A percentile compares a stretch with the other conserved stretches of the same genome.
Evolutionary conservation across 2,113 vertebrate species (phyloP).

Genomic region (Mungos mungo): DNA sequence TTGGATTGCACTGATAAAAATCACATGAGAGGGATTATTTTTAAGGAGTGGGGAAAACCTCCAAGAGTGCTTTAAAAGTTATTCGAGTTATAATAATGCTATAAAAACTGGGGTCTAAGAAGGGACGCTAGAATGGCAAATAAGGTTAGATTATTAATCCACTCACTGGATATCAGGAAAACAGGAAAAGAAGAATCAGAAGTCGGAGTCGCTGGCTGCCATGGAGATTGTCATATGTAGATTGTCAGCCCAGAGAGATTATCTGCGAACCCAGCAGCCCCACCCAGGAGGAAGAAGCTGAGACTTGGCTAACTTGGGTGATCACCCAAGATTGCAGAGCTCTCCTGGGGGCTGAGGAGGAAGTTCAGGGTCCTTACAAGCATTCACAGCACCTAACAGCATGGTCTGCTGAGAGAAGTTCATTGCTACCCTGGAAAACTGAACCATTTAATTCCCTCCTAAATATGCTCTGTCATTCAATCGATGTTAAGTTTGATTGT

Average conservation of each 20-base stretch:
- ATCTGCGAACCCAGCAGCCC: neutral
- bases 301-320: too few species aligned
- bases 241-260: neutral
- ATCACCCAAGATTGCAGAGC: too few species aligned
- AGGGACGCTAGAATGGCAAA: neutral
- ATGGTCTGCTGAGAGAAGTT: neutral
- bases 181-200: neutral
- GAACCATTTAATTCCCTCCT: neutral
- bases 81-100: neutral
- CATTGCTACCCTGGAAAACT: neutral
- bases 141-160: neutral
- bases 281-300: neutral
- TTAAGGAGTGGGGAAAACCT: neutral
- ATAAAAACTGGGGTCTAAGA: neutral
- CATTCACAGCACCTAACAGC: neutral
- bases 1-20: neutral
- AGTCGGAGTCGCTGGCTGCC: neutral
- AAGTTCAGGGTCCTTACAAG: fast-evolving
- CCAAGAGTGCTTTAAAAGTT: neutral
- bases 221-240: neutral
- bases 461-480: neutral
- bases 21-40: neutral
- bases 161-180: neutral
- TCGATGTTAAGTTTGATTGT: neutral
- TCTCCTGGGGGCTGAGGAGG: fast-evolving